phyloP scores from a whole-genome alignment of 2,113 vertebrate species.

The Cyanocitta stelleri region DNA sequence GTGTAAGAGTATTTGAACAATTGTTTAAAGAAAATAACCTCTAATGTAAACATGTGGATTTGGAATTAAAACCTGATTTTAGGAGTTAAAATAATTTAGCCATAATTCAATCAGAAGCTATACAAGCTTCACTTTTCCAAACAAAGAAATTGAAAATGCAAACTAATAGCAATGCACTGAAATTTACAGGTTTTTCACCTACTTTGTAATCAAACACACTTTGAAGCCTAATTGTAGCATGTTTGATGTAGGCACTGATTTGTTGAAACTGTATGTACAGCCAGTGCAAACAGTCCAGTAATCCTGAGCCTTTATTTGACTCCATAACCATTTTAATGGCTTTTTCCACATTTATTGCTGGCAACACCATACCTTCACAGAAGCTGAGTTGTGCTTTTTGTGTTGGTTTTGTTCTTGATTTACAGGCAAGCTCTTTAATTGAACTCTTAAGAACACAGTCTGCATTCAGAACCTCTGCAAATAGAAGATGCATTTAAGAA shows the following conservation, averaged over 20 bases:
- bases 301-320: background rate
- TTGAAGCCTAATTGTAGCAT: background rate
- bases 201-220: background rate
- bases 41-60: background rate
- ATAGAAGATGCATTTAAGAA: background rate
- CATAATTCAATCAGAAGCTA: background rate
- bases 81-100: background rate
- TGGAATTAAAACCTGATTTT: background rate
- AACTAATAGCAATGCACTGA: background rate
- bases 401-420: conserved; percentile 29
- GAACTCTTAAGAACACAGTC: background rate
- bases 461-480: background rate
- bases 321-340: background rate
- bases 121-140: background rate
- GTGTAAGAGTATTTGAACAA: background rate
- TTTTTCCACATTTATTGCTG: conserved; percentile 33
- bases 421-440: background rate
- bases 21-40: background rate
- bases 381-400: background rate
- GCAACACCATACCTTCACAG: background rate
- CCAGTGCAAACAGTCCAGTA: background rate
- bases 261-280: background rate
- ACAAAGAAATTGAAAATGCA: background rate
- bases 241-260: background rate
- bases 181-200: background rate